Evolutionary conservation across 2,888 invertebrate genomes (phyloP).

Genomic region (Pteria penguin): DNA sequence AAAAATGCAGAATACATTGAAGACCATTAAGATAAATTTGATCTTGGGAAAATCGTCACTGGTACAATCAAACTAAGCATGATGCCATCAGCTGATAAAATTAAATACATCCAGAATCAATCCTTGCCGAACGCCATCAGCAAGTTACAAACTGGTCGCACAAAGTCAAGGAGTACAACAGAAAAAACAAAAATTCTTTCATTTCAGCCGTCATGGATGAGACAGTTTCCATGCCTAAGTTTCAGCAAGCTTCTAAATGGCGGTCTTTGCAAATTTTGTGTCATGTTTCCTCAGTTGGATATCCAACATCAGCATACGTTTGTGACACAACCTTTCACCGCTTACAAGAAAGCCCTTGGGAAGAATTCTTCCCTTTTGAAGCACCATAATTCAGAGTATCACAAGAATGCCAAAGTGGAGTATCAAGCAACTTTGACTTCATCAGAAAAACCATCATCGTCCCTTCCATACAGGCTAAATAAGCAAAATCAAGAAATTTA

Average conservation of each 20-base stretch:
- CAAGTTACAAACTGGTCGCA: neutral
- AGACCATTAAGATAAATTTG: neutral
- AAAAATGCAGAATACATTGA: neutral
- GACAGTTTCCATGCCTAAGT: neutral
- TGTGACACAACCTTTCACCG: conserved; percentile 1
- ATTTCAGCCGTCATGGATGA: conserved; percentile 7
- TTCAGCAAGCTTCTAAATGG: conserved; percentile 14
- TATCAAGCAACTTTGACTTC: neutral
- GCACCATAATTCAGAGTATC: neutral
- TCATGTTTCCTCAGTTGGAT: neutral
- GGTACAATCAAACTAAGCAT: neutral
- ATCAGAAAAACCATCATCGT: neutral
- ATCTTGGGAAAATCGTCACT: neutral
- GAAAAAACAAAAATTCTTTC: neutral
- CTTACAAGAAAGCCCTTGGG: neutral
- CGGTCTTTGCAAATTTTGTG: neutral
- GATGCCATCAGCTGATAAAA: conserved; percentile 1
- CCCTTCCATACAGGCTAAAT: conserved; percentile 2
- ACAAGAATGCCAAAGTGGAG: neutral
- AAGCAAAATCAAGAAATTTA: neutral
- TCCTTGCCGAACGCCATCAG: neutral
- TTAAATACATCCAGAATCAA: neutral
- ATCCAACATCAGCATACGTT: conserved; percentile 4
- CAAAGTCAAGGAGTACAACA: neutral
- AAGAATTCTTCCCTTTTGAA: neutral